Conservation (phyloP, 1,140 invertebrate species). For the Penaeus japonicus region DNA sequence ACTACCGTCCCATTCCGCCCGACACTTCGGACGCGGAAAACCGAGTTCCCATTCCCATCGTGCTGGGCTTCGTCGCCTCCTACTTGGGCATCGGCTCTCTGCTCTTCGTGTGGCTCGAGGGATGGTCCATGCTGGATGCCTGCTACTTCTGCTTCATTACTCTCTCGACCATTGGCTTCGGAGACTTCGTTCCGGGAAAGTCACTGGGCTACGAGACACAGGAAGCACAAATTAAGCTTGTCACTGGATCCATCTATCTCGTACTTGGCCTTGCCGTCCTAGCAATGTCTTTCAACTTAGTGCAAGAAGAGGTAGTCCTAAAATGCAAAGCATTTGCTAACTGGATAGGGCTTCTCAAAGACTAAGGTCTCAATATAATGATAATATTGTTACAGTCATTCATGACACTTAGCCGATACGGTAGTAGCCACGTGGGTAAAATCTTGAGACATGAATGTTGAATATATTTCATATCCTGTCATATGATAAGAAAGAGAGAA, state of each 20-base stretch:
- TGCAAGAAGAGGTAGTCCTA: slow-evolving; percentile 86
- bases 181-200: slow-evolving; percentile 78
- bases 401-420: neutral
- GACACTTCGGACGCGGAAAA: slow-evolving; percentile 50
- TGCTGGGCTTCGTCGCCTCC: slow-evolving; percentile 35
- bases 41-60: slow-evolving; percentile 39
- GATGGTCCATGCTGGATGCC: slow-evolving; percentile 76
- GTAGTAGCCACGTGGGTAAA: too few species aligned
- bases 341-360: slow-evolving; percentile 67
- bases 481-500: too few species aligned
- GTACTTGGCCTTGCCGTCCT: slow-evolving; percentile 87
- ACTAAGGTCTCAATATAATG: neutral
- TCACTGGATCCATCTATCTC: slow-evolving; percentile 85
- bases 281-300: slow-evolving; percentile 91
- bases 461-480: too few species aligned
- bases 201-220: slow-evolving; percentile 68
- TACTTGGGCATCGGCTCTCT: slow-evolving; percentile 39
- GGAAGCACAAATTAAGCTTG: slow-evolving; percentile 73
- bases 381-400: neutral
- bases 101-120: slow-evolving; percentile 58
- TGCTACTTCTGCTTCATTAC: slow-evolving; percentile 90
- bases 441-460: too few species aligned
- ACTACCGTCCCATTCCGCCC: slow-evolving; percentile 57
- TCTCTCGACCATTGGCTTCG: slow-evolving; percentile 85
- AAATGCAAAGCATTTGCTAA: slow-evolving; percentile 76